Evolutionary conservation across 1,140 invertebrate species (phyloP).

Genomic region (Whitmania pigra): DNA sequence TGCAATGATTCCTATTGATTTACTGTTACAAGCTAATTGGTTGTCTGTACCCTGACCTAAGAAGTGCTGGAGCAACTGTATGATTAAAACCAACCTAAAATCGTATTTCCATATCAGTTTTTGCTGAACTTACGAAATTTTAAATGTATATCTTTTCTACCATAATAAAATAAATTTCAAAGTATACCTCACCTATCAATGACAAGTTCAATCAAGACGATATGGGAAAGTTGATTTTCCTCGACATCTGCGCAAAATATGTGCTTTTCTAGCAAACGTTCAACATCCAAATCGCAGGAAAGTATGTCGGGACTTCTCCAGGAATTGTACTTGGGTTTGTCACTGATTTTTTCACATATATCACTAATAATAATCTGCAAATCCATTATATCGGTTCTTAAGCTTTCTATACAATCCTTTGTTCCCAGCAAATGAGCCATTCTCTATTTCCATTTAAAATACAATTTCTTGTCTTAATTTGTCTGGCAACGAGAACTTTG

Average conservation of each 20-base stretch:
- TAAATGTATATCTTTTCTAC: background rate
- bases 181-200: slow-evolving; percentile 36
- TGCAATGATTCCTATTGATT: slow-evolving; percentile 35
- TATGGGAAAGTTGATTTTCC: slow-evolving; percentile 39
- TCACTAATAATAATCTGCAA: slow-evolving; percentile 35
- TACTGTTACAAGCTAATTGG: slow-evolving; percentile 23
- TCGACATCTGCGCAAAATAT: slow-evolving; percentile 33
- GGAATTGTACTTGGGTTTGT: slow-evolving; percentile 35
- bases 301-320: slow-evolving; percentile 41
- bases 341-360: slow-evolving; percentile 30
- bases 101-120: slow-evolving; percentile 7
- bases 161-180: too few relatives aligned
- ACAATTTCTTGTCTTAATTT: too few relatives aligned
- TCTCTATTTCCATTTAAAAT: background rate
- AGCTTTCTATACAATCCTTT: slow-evolving; percentile 35
- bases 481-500: too few relatives aligned
- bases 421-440: slow-evolving; percentile 39
- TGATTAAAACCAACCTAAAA: slow-evolving; percentile 35
- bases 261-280: slow-evolving; percentile 37
- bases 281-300: slow-evolving; percentile 36
- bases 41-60: slow-evolving; percentile 26
- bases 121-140: background rate
- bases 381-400: slow-evolving; percentile 36
- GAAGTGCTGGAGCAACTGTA: slow-evolving; percentile 32
- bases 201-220: slow-evolving; percentile 39